Percentiles rank a stretch among this genome's conserved stretches.
phyloP scores from a whole-genome alignment of 2,113 vertebrate genomes.

The Onychostruthus taczanowskii region DNA sequence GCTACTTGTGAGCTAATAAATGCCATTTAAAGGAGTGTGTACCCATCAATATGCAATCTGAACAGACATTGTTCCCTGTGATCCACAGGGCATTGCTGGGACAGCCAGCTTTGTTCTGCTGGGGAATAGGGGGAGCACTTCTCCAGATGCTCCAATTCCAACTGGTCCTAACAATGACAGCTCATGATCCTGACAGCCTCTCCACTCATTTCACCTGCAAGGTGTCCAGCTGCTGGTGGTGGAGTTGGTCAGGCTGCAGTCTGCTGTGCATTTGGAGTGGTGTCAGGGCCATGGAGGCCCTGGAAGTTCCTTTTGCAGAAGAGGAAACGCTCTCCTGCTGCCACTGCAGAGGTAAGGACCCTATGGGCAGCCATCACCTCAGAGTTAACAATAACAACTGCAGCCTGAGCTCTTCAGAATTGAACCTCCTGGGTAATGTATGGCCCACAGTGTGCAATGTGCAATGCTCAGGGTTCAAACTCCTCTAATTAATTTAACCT shows the following conservation, averaged over 20 bases:
- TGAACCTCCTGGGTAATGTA: background rate
- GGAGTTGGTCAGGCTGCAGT: background rate
- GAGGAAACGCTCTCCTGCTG: background rate
- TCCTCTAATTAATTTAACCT: slow-evolving; percentile 33
- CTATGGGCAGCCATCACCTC: background rate
- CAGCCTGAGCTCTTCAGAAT: background rate
- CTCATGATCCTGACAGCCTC: background rate
- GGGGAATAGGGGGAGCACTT: background rate
- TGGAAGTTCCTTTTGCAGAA: background rate
- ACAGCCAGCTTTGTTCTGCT: background rate
- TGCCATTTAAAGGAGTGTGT: background rate
- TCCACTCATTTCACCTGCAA: background rate
- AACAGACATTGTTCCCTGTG: background rate
- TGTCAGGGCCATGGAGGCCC: background rate
- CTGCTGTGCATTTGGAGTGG: background rate
- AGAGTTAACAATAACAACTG: background rate
- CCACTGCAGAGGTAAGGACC: background rate
- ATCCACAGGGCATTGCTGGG: background rate
- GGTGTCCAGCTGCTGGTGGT: background rate
- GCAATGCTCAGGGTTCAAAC: background rate
- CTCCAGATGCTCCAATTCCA: background rate
- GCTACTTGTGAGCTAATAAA: slow-evolving; percentile 23
- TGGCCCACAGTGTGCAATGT: background rate
- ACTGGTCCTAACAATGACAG: background rate
- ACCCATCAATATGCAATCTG: background rate